phyloP scores from a whole-genome alignment of 1,140 invertebrate species.

The Leptinotarsa texana region DNA sequence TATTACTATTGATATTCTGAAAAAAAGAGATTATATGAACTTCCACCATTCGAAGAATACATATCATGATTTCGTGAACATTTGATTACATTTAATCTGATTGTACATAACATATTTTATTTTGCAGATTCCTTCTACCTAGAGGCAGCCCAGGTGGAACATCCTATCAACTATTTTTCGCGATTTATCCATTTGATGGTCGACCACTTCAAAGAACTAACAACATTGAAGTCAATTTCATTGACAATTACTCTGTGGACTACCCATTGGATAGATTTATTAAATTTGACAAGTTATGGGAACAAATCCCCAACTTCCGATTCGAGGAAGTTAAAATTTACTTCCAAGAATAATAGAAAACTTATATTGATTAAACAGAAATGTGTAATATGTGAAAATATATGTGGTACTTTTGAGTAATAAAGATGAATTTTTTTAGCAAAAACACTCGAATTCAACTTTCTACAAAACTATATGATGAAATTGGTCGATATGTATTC shows the following conservation, averaged over 20 bases:
- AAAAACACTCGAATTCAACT: too few species aligned
- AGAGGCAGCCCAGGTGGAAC: conserved; percentile 68
- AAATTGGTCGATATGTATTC: too few species aligned
- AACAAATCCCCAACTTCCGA: conserved; percentile 62
- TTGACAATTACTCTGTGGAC: conserved; percentile 58
- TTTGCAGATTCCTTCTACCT: conserved; percentile 60
- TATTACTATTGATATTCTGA: neutral
- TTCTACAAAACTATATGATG: too few species aligned
- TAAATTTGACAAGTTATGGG: conserved; percentile 53
- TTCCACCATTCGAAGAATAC: neutral
- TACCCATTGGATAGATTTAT: conserved; percentile 70
- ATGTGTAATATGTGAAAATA: neutral
- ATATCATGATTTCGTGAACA: neutral
- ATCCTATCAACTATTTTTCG: conserved; percentile 67
- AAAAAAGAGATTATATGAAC: neutral
- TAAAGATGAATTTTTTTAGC: neutral
- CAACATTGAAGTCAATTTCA: too few species aligned
- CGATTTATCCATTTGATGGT: conserved; percentile 58
- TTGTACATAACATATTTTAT: neutral
- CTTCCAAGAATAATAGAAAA: conserved; percentile 52
- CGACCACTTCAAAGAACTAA: too few species aligned
- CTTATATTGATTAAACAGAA: neutral
- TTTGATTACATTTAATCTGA: too few species aligned
- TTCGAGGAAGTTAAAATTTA: conserved; percentile 64
- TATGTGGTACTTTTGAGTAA: neutral